Base-by-base conservation (phyloP, 2,888 invertebrate genomes). In the Alloplasta piceator region DNA sequence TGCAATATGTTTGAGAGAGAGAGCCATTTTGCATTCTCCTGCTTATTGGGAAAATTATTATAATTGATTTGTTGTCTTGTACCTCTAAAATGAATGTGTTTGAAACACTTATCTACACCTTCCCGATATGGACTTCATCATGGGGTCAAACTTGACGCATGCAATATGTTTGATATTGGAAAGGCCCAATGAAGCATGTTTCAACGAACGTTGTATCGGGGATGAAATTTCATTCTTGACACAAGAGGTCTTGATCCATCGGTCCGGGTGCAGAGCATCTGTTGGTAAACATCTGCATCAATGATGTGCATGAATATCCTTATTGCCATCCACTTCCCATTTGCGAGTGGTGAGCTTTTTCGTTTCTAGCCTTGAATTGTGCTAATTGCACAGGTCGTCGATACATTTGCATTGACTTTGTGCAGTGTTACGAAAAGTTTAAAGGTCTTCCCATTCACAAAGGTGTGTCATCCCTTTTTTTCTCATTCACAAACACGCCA, bases 351-450 rank as follows among this genome's bases (percentile, higher is more conserved):
- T n/a, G 52, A 55, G 3, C 26, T 26, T 26, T 1, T 26, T 26
- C 26, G 26, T 4, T 46, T 26, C 7, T 10, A 9, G 16, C 10
- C 48, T 61, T 39, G 16, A 78, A 75, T 71, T 38, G 63, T 66
- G 26, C 61, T 82, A 78, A 82, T 82, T 78, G 74, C 61, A 67
- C 60, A 67, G 74, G 78, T 78, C 81, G 81, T 78, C 78, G 74
- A 70, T 81, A 78, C 64, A 78, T 81, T 78, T 81, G 81, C 81
- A 81, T 81, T 70, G 74, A 75, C 74, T 81, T 74, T 26, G n/a
- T n/a, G n/a, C n/a, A n/a, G n/a, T n/a, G 26, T 26, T 26, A 26
- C 26, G 1, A 26, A 26, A 26, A 26, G 26, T 26, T 26, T 26
- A 26, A 26, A 26, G 26, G 1, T 26, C 26, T 26, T 26, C 3